A percentile compares a stretch with the other conserved stretches of the same genome.
phyloP scores from a whole-genome alignment of 2,113 vertebrate genomes.

The Pseudorectes ferrugineus region DNA sequence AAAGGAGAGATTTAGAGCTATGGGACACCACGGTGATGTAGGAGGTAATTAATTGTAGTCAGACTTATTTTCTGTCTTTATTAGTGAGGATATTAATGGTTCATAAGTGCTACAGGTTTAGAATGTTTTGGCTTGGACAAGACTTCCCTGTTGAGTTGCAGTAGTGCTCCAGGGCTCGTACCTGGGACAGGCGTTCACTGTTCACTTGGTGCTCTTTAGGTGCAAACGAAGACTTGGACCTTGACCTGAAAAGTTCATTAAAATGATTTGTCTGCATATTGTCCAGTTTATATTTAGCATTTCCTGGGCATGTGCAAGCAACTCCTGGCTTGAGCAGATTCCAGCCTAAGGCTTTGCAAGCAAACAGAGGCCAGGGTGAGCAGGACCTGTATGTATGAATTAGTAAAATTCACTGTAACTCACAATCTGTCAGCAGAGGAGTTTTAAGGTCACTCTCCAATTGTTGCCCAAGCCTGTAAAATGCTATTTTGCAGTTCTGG shows the following conservation, averaged over 20 bases:
- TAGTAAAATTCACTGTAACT: not conserved
- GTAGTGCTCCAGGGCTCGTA: not conserved
- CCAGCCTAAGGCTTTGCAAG: constrained; percentile 1
- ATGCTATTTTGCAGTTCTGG: not conserved
- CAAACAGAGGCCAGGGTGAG: not conserved
- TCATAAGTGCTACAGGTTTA: not conserved
- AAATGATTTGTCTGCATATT: not conserved
- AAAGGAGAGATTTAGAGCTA: not conserved
- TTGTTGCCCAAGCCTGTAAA: not conserved
- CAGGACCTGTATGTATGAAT: not conserved
- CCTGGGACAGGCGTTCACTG: not conserved
- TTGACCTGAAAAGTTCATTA: not conserved
- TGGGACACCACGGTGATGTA: not conserved
- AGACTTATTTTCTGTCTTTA: not conserved
- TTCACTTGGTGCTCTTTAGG: not conserved
- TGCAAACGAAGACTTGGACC: not conserved
- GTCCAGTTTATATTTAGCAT: constrained; percentile 7
- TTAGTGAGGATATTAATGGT: not conserved
- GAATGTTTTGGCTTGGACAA: not conserved
- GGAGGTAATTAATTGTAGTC: not conserved
- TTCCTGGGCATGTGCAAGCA: not conserved
- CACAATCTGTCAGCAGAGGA: not conserved
- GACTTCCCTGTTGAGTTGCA: not conserved
- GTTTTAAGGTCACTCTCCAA: not conserved
- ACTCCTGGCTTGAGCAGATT: not conserved